Percentiles rank a stretch among this genome's conserved stretches.
phyloP scores from a whole-genome alignment of 2,888 invertebrate genomes.

The Globia sparganii region DNA sequence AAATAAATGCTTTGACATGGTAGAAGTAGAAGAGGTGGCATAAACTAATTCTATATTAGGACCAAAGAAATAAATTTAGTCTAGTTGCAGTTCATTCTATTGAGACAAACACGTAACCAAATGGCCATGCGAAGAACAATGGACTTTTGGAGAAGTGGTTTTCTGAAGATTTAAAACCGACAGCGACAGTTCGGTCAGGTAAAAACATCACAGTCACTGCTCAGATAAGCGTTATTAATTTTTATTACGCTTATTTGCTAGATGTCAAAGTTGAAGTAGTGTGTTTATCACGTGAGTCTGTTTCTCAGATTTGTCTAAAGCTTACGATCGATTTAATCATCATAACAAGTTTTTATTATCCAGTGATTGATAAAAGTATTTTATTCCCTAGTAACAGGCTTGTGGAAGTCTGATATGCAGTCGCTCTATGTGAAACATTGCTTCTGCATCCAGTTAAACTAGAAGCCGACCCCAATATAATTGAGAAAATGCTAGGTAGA shows the following conservation, averaged over 20 bases:
- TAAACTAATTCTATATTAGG: neutral
- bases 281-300: neutral
- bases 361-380: neutral
- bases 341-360: neutral
- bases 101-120: slow-evolving; percentile 12
- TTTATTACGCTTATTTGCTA: neutral
- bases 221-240: neutral
- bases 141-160: neutral
- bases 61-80: neutral
- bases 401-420: neutral
- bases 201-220: neutral
- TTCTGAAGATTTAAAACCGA: neutral
- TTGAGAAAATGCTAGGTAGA: neutral
- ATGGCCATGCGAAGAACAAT: neutral
- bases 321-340: slow-evolving; percentile 10
- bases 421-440: neutral
- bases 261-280: slow-evolving; percentile 6
- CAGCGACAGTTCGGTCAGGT: neutral
- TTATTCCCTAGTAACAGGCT: neutral
- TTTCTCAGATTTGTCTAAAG: slow-evolving; percentile 13
- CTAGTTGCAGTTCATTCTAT: neutral
- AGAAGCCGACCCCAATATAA: neutral
- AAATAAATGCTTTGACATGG: neutral
- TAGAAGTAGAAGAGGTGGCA: neutral
- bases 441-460: neutral